Percentiles rank a stretch among this genome's conserved stretches.
These are phyloP conservation scores for Chymomyza procnemis DNA, from an alignment of 2,888 invertebrate species.

Conservation along the genomic window DNA sequence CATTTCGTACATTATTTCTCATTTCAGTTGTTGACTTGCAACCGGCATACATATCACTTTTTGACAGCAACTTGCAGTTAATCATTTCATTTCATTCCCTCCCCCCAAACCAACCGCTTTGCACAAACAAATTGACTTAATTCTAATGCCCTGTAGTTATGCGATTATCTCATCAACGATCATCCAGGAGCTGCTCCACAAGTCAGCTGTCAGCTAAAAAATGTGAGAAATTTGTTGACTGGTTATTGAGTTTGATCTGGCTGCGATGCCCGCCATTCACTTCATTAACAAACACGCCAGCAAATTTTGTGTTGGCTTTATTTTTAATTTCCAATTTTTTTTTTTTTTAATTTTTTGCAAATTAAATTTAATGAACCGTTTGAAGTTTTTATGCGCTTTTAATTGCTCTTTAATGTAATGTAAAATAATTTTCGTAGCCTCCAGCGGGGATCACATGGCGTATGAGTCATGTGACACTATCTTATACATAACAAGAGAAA, in stretches of 20 bases:
- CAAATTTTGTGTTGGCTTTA: no score
- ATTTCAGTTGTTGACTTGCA: no score
- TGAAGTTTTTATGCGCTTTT: constrained; percentile 43
- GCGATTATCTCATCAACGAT: not conserved
- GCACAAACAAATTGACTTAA: not conserved
- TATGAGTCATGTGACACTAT: constrained; percentile 39
- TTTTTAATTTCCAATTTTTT: no score
- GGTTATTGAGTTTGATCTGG: constrained; percentile 6
- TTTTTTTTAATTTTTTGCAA: constrained; percentile 28
- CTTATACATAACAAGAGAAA: not conserved
- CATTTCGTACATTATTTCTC: no score
- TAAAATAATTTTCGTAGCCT: not conserved
- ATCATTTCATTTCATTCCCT: no score
- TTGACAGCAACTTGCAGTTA: no score
- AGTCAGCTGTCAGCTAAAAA: constrained; percentile 18
- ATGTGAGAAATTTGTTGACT: constrained; percentile 37
- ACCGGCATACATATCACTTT: no score
- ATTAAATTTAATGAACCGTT: constrained; percentile 36
- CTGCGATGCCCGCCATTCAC: not conserved
- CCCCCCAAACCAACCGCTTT: no score
- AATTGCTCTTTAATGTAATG: constrained; percentile 35
- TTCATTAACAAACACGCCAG: constrained; percentile 54
- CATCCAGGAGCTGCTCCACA: not conserved
- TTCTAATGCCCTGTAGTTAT: not conserved
- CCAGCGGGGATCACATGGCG: constrained; percentile 37